These are phyloP conservation scores for Eurystomus glaucurus DNA, from an alignment of 2,797 vertebrate species.

Conservation along the genomic window DNA sequence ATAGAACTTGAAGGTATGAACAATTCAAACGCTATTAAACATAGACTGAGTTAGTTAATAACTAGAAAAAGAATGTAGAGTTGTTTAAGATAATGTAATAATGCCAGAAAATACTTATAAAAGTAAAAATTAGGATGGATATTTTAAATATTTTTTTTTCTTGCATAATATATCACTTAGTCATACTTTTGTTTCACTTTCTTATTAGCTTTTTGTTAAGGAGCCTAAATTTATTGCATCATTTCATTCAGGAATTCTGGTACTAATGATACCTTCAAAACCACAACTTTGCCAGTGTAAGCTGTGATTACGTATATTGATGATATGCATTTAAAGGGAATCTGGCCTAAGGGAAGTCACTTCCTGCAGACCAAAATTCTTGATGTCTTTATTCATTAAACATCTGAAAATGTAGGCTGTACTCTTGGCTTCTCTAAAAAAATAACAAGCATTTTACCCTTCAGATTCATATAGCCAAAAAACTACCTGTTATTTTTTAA, in stretches of 20 bases:
- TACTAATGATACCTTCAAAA: not conserved
- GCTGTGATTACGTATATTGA: not conserved
- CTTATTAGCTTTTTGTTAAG: not conserved
- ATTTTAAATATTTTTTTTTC: not conserved
- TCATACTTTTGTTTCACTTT: not conserved
- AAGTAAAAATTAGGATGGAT: not conserved
- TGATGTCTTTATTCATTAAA: not conserved
- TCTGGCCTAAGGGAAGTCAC: not conserved
- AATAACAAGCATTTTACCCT: not conserved
- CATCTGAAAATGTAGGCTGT: not conserved
- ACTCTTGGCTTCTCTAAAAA: not conserved
- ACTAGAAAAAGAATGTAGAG: not conserved
- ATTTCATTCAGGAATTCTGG: not conserved
- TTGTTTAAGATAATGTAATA: not conserved
- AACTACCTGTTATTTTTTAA: not conserved
- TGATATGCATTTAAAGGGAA: not conserved
- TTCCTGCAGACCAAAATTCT: not conserved
- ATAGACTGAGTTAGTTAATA: not conserved
- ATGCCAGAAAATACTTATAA: not conserved
- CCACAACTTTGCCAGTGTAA: not conserved
- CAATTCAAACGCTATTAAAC: not conserved
- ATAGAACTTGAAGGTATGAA: not conserved
- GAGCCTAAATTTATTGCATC: not conserved
- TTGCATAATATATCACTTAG: not conserved
- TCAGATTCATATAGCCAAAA: not conserved